phyloP scores from a whole-genome alignment of 2,888 invertebrate genomes.

The Helobdella robusta region DNA sequence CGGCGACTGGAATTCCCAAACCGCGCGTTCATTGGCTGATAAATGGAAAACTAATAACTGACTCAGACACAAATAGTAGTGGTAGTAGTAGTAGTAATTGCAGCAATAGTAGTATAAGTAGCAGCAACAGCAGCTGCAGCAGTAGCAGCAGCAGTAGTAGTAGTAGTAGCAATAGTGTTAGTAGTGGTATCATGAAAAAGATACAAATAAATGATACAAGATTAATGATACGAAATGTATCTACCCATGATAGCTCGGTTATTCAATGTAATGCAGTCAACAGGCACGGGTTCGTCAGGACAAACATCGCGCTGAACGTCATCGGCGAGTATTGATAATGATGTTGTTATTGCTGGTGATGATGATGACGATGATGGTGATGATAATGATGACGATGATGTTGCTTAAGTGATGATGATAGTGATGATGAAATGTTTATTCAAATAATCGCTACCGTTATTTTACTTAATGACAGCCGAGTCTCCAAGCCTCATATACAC shows the following conservation, averaged over 20 bases:
- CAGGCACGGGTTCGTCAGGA: slow-evolving; percentile 9
- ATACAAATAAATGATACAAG: too few relatives aligned
- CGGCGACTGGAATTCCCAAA: slow-evolving; percentile 9
- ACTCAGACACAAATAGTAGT: too few relatives aligned
- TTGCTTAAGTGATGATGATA: too few relatives aligned
- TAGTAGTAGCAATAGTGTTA: too few relatives aligned
- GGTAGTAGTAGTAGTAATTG: too few relatives aligned
- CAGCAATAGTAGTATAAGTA: too few relatives aligned
- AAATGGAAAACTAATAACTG: slow-evolving; percentile 5
- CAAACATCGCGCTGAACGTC: slow-evolving; percentile 13
- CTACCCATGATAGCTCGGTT: not conserved
- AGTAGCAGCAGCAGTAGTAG: too few relatives aligned
- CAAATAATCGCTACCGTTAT: not conserved
- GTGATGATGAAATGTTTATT: too few relatives aligned
- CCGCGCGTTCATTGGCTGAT: slow-evolving; percentile 6
- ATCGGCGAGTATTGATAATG: too few relatives aligned
- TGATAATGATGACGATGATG: slow-evolving; percentile 18
- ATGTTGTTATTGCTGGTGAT: slow-evolving; percentile 13
- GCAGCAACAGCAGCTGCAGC: too few relatives aligned
- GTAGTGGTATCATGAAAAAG: too few relatives aligned
- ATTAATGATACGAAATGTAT: not conserved
- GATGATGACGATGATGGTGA: slow-evolving; percentile 20
- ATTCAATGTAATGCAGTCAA: slow-evolving; percentile 18
- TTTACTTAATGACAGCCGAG: slow-evolving; percentile 10
- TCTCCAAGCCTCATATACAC: slow-evolving; percentile 12